These are phyloP conservation scores for Brenthis ino DNA, from an alignment of 2,888 invertebrate genomes.

Conservation along the genomic window DNA sequence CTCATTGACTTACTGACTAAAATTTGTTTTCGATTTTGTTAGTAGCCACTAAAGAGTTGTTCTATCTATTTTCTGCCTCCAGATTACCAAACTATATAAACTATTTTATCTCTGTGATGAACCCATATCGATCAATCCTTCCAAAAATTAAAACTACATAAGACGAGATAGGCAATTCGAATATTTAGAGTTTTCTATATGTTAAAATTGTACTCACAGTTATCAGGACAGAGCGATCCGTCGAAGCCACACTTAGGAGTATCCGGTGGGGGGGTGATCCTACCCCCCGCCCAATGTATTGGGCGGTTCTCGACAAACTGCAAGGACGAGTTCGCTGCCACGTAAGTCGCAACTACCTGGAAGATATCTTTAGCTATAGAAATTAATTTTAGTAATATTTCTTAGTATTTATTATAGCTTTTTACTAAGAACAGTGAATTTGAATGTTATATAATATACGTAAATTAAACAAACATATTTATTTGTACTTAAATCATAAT, in stretches of 20 bases:
- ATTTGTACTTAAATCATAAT: too few relatives aligned
- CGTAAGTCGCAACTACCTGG: conserved; percentile 95
- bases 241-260: conserved; percentile 97
- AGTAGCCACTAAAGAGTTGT: too few relatives aligned
- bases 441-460: too few relatives aligned
- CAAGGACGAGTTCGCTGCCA: conserved; percentile 89
- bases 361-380: neutral
- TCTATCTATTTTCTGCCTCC: too few relatives aligned
- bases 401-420: neutral
- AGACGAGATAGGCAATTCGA: too few relatives aligned
- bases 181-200: neutral
- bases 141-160: neutral
- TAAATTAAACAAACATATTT: too few relatives aligned
- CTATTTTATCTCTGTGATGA: too few relatives aligned
- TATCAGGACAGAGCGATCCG: conserved; percentile 92
- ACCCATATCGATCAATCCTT: neutral
- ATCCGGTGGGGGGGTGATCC: conserved; percentile 90
- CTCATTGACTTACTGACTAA: too few relatives aligned
- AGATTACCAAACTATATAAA: too few relatives aligned
- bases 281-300: conserved; percentile 94
- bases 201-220: conserved; percentile 80
- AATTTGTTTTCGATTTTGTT: too few relatives aligned
- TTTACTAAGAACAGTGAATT: too few relatives aligned
- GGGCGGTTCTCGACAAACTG: conserved; percentile 86
- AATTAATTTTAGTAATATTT: neutral